Evolutionary conservation across 1,140 invertebrate genomes (phyloP), one percentile per base, ranked within the genome.

Genomic region (Drosophila ironensis): DNA sequence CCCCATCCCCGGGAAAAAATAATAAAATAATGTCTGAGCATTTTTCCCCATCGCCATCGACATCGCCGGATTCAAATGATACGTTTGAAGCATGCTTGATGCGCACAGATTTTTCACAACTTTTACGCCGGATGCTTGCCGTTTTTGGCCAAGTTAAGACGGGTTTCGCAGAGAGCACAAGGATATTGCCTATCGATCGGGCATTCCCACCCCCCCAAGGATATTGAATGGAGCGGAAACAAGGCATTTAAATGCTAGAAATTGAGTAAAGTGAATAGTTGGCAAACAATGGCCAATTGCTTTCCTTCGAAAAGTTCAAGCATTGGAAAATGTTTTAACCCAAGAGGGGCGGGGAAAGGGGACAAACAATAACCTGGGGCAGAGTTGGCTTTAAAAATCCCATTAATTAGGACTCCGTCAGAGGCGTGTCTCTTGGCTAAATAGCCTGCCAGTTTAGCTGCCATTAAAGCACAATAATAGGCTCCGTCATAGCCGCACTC

Each of bases 381-480:
- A n/a, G n/a, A n/a, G n/a, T n/a, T n/a, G n/a, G n/a, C 46, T 52
- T 73, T 57, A 57, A 54, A 73, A 67, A 67, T 42, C n/a, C 59
- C 69, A 67, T 72, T 86, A 72, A 84, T 86, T 74, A 86, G 73
- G 84, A 47, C 60, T 48, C 14, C 30, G 56, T 40, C 35, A 47
- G 33, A 52, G 72, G 50, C 44, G 53, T 64, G 40, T 22, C 30
- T 38, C 30, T 40, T 56, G 47, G 46, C 54, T 74, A 71, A 74
- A 56, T 61, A 59, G 77, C 40, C 20, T 45, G 78, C 51, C 78
- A 78, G 66, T 78, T 84, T 73, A 77, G 45, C 66, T 60, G 70
- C 71, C 70, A 86, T 80, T 86, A 84, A 74, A 86, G 74, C 59
- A 66, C 52, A 71, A 73, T 71, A 84, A 84, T 71, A 74, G 70